A percentile compares a stretch with the other conserved stretches of the same genome.
Conservation (phyloP, 2,888 invertebrate genomes). For the Pachydiplax longipennis region DNA sequence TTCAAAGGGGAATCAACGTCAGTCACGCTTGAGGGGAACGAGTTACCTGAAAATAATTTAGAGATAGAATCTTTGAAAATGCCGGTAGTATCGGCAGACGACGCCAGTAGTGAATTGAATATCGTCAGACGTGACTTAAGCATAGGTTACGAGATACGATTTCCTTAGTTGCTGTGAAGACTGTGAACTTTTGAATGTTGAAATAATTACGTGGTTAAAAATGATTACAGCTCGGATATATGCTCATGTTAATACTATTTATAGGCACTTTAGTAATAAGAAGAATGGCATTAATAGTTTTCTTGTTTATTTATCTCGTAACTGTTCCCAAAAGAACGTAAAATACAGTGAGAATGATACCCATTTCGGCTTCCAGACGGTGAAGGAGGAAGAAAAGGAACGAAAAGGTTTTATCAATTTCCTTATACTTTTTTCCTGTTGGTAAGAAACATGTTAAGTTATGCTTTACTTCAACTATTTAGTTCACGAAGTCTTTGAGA, state of each 20-base stretch:
- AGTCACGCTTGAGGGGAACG: too few species aligned
- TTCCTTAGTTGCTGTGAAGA: too few species aligned
- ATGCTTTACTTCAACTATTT: conserved; percentile 53
- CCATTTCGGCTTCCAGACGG: conserved; percentile 87
- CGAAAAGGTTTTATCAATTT: conserved; percentile 71
- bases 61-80: too few species aligned
- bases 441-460: neutral
- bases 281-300: neutral
- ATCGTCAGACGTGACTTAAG: too few species aligned
- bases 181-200: too few species aligned
- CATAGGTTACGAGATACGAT: too few species aligned
- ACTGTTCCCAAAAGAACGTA: neutral
- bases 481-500: conserved; percentile 94
- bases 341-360: conserved; percentile 59
- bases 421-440: neutral
- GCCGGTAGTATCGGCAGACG: too few species aligned
- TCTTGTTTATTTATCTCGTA: neutral
- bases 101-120: too few species aligned
- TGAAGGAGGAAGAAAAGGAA: conserved; percentile 81
- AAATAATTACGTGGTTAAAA: neutral
- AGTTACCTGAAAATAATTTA: too few species aligned
- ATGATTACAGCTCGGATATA: neutral
- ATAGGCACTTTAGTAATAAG: neutral
- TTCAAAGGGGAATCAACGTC: too few species aligned
- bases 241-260: neutral